Evolutionary conservation across 1,140 invertebrate species (phyloP).

Genomic region (Tribolium madens): DNA sequence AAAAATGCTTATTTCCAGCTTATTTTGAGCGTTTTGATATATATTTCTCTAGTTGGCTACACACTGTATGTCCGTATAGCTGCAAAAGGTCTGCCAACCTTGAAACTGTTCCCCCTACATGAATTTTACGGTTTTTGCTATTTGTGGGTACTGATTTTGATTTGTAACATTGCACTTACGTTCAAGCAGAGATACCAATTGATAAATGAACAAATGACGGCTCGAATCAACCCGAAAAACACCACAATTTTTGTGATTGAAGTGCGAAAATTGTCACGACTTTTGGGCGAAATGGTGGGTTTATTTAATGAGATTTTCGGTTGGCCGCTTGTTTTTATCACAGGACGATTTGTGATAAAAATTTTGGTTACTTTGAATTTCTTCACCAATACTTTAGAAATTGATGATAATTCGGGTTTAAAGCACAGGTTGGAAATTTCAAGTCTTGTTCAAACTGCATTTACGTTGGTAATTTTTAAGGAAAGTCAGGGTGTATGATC

Average conservation of each 20-base stretch:
- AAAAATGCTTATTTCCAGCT: slow-evolving; percentile 14
- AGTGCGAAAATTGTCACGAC: background rate
- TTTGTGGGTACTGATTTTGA: slow-evolving; percentile 7
- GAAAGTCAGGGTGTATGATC: background rate
- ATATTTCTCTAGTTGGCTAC: background rate
- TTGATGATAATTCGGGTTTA: background rate
- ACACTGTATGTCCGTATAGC: background rate
- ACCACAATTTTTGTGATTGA: background rate
- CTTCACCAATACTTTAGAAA: slow-evolving; percentile 14
- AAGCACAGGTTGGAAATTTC: background rate
- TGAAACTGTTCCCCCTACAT: background rate
- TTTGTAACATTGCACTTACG: slow-evolving; percentile 9
- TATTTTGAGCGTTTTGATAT: background rate
- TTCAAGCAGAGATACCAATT: slow-evolving; percentile 3
- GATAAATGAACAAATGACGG: background rate
- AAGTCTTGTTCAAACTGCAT: slow-evolving; percentile 5
- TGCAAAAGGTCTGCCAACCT: background rate
- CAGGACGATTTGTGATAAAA: slow-evolving; percentile 2
- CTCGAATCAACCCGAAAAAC: background rate
- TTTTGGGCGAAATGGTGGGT: slow-evolving; percentile 8
- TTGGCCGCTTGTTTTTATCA: slow-evolving; percentile 21
- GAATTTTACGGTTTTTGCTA: slow-evolving; percentile 11
- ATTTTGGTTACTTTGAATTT: background rate
- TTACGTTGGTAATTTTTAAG: slow-evolving; percentile 2
- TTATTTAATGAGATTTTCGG: slow-evolving; percentile 29